Base-by-base conservation (phyloP, 2,888 invertebrate species). In the Meta bourneti region DNA sequence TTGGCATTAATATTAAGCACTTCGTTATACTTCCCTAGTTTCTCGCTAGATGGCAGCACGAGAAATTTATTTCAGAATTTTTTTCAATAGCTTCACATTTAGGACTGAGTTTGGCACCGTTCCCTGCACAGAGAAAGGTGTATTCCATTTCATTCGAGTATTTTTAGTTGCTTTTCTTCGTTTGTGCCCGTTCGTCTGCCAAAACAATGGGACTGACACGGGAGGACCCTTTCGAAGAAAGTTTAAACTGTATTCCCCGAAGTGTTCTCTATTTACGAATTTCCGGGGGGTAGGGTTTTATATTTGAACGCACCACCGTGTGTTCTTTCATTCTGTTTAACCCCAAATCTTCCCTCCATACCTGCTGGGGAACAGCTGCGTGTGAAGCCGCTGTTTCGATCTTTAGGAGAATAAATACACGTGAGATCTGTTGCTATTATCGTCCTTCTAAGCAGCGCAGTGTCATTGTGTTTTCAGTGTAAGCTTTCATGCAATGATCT, bases 71-170 rank as follows among this genome's bases (percentile, higher is more conserved):
- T 69, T 52, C 61, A 20, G 1, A 34, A 7, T 16, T 54, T 2
- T 54, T 52, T 11, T 11, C 61, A 9, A 16, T 61, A 61, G 61
- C 11, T 6, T 1, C 11, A 49, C 16, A 34, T 48, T 75, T 75
- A 8, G 86, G 78, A 70, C 71, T n/a, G 20, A n/a, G n/a, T 48
- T 74, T 48, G 13, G 13, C 74, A 71, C 11, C n/a, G 69, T 13
- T 72, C 51, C n/a, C 0, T 88, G 74, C 88, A 61, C 74, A 5
- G 6, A 16, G 61, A 61, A 61, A 61, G 20, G 74, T 19, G 88
- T 88, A 81, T 88, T 88, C 74, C 48, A 74, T 88, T 88, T 81
- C 88, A 81, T 74, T 88, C 34, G 88, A 54, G 72, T 81, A 81
- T 88, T 74, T 88, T 88, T 81, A 80, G 72, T 88, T 61, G 54